phyloP scores from a whole-genome alignment of 2,888 invertebrate genomes.

The Galerucella pusilla region DNA sequence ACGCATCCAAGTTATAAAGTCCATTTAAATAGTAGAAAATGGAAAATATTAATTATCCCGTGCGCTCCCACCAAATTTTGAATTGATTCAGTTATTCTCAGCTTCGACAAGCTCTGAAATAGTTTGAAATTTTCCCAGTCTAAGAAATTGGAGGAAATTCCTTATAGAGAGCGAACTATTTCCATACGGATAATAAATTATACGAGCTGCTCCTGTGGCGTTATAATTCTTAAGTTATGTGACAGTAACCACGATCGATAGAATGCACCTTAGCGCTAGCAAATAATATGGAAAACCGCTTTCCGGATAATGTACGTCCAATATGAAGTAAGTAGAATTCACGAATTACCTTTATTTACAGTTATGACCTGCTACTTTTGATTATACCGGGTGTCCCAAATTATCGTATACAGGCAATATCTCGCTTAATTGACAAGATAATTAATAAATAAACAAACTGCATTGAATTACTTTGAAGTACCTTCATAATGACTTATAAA shows the following conservation, averaged over 20 bases:
- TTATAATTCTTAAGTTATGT: conserved; percentile 7
- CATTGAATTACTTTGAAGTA: too few relatives aligned
- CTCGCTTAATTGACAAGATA: too few relatives aligned
- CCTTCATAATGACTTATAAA: too few relatives aligned
- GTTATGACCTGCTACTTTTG: neutral
- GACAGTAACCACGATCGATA: neutral
- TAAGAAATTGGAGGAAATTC: neutral
- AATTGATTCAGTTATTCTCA: too few relatives aligned
- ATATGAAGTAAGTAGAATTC: neutral
- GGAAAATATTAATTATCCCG: too few relatives aligned
- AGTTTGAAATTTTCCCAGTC: neutral
- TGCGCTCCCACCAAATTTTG: too few relatives aligned
- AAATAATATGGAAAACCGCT: conserved; percentile 2
- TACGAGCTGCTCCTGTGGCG: neutral
- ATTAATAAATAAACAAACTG: too few relatives aligned
- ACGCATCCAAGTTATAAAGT: too few relatives aligned
- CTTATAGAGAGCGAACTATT: neutral
- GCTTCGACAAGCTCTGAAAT: too few relatives aligned
- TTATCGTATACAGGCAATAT: too few relatives aligned
- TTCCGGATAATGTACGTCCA: neutral
- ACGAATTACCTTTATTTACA: neutral
- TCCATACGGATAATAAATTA: neutral
- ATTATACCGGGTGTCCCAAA: neutral
- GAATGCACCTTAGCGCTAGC: neutral
- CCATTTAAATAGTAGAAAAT: too few relatives aligned